Percentiles rank a stretch among this genome's conserved stretches.
Conservation (phyloP, 92 coral and sea anemone species). For the Hydrozoanthus gracilis region DNA sequence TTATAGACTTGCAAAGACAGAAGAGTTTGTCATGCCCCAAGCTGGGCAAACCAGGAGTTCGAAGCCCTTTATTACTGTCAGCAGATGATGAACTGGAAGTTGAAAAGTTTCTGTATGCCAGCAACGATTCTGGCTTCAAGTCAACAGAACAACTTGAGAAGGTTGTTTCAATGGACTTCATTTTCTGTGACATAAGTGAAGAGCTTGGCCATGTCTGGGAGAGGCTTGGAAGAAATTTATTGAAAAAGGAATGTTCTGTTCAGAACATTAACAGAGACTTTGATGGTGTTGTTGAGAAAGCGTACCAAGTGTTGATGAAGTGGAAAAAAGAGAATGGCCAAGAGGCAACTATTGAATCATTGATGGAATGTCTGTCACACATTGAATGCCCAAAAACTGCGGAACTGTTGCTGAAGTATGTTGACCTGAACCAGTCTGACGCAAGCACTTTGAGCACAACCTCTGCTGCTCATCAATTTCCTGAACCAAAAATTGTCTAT, state of each 20-base stretch:
- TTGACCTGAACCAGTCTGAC: background rate
- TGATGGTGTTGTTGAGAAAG: constrained; percentile 76
- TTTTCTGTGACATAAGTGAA: constrained; percentile 71
- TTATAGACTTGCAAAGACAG: background rate
- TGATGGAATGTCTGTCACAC: constrained; percentile 53
- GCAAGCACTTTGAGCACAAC: too few species aligned
- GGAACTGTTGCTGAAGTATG: constrained; percentile 58
- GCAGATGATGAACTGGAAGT: constrained; percentile 49
- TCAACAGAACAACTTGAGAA: background rate
- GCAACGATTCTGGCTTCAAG: constrained; percentile 35
- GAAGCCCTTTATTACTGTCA: constrained; percentile 53
- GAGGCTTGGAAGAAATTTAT: constrained; percentile 73
- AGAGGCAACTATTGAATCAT: constrained; percentile 47
- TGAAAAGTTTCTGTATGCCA: constrained; percentile 34
- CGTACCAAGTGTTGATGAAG: constrained; percentile 75
- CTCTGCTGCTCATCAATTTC: background rate
- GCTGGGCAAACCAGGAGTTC: constrained; percentile 40
- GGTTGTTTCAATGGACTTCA: constrained; percentile 34
- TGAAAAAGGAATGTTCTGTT: constrained; percentile 71
- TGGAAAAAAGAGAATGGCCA: constrained; percentile 70
- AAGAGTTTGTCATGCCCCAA: constrained; percentile 39
- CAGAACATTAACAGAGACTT: constrained; percentile 82
- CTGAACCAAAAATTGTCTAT: constrained; percentile 32
- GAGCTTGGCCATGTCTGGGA: constrained; percentile 82
- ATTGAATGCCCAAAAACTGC: constrained; percentile 65